phyloP scores from a whole-genome alignment of 2,888 invertebrate genomes.

The Protula sp. region DNA sequence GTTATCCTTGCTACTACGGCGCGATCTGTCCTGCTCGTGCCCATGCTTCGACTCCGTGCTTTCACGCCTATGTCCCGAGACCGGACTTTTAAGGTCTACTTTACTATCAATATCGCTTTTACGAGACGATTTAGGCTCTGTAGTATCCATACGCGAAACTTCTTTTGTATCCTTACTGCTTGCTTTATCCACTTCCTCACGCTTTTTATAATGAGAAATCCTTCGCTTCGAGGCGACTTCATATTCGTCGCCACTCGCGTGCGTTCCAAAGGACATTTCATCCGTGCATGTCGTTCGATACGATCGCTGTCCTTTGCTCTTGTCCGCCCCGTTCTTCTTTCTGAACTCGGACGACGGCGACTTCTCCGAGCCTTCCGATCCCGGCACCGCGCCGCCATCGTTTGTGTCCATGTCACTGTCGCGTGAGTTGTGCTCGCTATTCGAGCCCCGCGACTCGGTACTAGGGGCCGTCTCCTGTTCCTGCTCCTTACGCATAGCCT shows the following conservation, averaged over 20 bases:
- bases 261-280: conserved; percentile 29
- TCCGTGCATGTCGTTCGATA: conserved; percentile 18
- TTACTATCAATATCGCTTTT: neutral
- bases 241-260: conserved; percentile 35
- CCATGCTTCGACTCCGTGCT: neutral
- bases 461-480: neutral
- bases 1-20: neutral
- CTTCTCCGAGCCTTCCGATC: neutral
- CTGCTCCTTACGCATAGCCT: conserved; percentile 25
- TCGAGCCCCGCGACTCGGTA: neutral
- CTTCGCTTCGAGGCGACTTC: conserved; percentile 3
- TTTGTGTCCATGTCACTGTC: neutral
- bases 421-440: neutral
- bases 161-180: too few species aligned
- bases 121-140: neutral
- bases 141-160: too few species aligned
- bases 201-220: too few species aligned
- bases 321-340: neutral
- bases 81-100: neutral
- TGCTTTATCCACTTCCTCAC: too few species aligned
- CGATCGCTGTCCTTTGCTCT: neutral
- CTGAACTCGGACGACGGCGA: neutral
- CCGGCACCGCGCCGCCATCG: neutral
- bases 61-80: neutral
- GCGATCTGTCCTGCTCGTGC: neutral